Percentiles rank a stretch among this genome's conserved stretches.
These are phyloP conservation scores for Heliopora coerulea DNA, from an alignment of 92 coral and sea anemone genomes.

Conservation along the genomic window DNA sequence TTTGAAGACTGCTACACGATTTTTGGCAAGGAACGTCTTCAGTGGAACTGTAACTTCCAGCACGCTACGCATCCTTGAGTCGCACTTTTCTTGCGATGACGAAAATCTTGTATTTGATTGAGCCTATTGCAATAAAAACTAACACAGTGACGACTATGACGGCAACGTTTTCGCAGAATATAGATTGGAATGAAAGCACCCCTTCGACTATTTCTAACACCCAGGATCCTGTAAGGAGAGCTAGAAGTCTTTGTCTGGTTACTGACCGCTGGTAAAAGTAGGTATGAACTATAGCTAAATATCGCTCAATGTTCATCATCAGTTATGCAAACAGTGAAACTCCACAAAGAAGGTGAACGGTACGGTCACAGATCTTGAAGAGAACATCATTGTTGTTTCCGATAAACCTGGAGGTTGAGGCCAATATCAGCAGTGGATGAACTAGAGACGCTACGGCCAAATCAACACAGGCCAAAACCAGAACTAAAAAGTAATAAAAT, in stretches of 20 bases:
- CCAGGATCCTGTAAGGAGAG: not conserved
- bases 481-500: not conserved
- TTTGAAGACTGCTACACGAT: not conserved
- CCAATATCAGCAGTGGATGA: not conserved
- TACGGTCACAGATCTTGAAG: not conserved
- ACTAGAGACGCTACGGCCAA: not conserved
- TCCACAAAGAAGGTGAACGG: not conserved
- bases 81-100: not conserved
- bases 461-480: not conserved
- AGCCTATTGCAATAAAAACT: not conserved
- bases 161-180: not conserved
- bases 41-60: not conserved
- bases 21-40: not conserved
- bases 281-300: not conserved
- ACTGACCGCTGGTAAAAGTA: conserved; percentile 1
- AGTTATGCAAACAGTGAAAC: not conserved
- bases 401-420: not conserved
- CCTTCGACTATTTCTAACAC: not conserved
- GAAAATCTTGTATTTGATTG: not conserved
- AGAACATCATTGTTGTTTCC: not conserved
- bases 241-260: not conserved
- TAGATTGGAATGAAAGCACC: not conserved
- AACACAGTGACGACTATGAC: not conserved
- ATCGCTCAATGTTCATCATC: not conserved
- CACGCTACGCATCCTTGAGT: not conserved